Evolutionary conservation across 2,888 invertebrate species (phyloP), one percentile per base, ranked within the genome.

Genomic region (Nowickia ferox): DNA sequence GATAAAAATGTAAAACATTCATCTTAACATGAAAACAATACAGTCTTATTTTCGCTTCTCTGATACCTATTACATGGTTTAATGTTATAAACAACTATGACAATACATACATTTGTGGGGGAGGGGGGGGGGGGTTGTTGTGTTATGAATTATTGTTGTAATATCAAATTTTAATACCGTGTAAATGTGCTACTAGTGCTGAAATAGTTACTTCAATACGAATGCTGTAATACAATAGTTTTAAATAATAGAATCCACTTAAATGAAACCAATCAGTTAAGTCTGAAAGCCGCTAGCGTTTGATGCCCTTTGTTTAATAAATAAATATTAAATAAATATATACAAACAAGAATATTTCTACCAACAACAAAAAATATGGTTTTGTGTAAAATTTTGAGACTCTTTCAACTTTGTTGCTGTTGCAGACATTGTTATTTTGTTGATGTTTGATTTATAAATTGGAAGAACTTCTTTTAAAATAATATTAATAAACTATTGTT

Each of bases 371-470:
- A 15, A 57, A 17, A 19, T 17, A 51, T 15, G 15, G 30, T 30
- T 66, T 48, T 6, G 8, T 42, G 9, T 15, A 53, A 19, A 13
- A 40, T 69, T 40, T 10, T 2, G 40, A 40, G 46, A 13, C 6
- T 38, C 19, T 44, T 69, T 61, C 78, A 42, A n/a, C 2, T 5
- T 53, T 19, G 1, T 65, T 46, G 13, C 30, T 69, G 46, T 19
- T 17, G 15, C 4, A 72, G 30, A 63, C 17, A 1, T 66, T 76
- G 44, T 66, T 76, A 40, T 77, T 46, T 74, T 74, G 66, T 65
- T 74, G 42, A 77, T 30, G 76, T 83, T 71, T 83, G 75, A 82
- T 77, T 77, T 77, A 57, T 63, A 69, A 81, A 82, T 76, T 82
- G 71, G 65, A 57, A 51, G 6, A 65, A 81, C 77, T 76, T 66